phyloP scores from a whole-genome alignment of 2,797 vertebrate species.

The Acomys russatus region DNA sequence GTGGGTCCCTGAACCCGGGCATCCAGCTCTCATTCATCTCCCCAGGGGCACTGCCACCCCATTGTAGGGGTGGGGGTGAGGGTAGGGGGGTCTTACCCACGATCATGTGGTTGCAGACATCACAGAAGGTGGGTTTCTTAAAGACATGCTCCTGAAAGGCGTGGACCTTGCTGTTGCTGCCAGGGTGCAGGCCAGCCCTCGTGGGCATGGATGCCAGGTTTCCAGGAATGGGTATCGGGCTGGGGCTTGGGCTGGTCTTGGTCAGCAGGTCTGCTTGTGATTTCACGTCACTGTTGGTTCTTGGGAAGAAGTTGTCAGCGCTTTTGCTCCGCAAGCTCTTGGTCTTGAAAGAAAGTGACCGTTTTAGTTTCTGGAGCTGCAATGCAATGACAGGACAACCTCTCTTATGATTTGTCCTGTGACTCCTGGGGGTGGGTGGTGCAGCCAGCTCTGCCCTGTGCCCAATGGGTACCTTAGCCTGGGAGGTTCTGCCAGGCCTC shows the following conservation, averaged over 20 bases:
- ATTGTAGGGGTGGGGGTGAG: not conserved
- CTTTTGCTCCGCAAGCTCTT: conserved; percentile 99
- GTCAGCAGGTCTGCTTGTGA: conserved; percentile 92
- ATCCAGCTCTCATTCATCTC: not conserved
- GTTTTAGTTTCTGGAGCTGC: conserved; percentile 98
- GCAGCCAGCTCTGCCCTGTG: not conserved
- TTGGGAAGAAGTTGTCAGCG: conserved; percentile 98
- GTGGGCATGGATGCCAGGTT: conserved; percentile 92
- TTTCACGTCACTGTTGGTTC: conserved; percentile 93
- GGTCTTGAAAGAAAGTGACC: conserved; percentile 99
- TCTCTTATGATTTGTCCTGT: conserved; percentile 63
- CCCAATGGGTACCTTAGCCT: not conserved
- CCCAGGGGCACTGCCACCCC: not conserved
- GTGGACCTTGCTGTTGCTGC: conserved; percentile 92
- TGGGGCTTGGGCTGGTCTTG: conserved; percentile 93
- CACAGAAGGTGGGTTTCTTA: conserved; percentile 99
- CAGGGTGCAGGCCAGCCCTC: conserved; percentile 90
- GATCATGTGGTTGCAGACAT: conserved; percentile 99
- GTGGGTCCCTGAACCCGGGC: not conserved
- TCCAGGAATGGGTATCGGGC: conserved; percentile 88
- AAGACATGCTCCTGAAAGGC: conserved; percentile 98
- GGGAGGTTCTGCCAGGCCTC: not conserved
- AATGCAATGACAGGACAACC: conserved; percentile 85
- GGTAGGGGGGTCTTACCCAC: conserved; percentile 93
- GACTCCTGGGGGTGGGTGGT: not conserved